Percentiles rank a stretch among this genome's conserved stretches.
Conservation (phyloP, 1,140 invertebrate genomes). For the Notospermus geniculatus region DNA sequence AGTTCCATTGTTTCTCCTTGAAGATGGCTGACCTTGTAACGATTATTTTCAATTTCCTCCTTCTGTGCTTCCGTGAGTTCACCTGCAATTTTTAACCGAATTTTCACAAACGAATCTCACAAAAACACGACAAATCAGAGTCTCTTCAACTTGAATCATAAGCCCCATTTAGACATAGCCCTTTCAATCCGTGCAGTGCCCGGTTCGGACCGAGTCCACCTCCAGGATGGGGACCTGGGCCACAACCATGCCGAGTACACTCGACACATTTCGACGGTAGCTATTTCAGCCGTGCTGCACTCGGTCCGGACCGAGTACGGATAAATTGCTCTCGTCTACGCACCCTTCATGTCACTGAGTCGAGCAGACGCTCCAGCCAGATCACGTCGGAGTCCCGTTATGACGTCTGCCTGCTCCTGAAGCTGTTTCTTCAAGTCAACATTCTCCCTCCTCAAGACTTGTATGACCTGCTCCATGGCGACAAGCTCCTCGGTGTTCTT, state of each 20-base stretch:
- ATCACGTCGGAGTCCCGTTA: slow-evolving; percentile 47
- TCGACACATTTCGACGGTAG: too few species aligned
- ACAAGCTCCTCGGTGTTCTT: slow-evolving; percentile 39
- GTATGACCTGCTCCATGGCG: slow-evolving; percentile 45
- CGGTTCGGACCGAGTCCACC: too few species aligned
- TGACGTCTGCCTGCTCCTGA: slow-evolving; percentile 47
- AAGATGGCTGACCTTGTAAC: slow-evolving; percentile 35
- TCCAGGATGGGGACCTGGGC: neutral
- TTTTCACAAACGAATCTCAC: neutral
- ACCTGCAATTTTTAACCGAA: slow-evolving; percentile 26
- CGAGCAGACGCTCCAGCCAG: slow-evolving; percentile 49
- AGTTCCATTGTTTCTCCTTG: slow-evolving; percentile 44
- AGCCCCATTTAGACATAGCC: too few species aligned
- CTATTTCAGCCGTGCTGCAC: too few species aligned
- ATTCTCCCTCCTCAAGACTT: slow-evolving; percentile 44
- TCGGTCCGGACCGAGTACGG: too few species aligned
- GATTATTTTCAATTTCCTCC: slow-evolving; percentile 50
- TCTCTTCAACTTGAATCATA: too few species aligned
- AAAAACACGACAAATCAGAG: too few species aligned
- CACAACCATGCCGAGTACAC: too few species aligned
- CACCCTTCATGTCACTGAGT: slow-evolving; percentile 51
- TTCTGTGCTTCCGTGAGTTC: slow-evolving; percentile 55
- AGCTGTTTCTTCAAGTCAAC: slow-evolving; percentile 43
- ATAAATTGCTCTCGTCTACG: neutral
- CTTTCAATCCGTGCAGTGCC: too few species aligned